Evolutionary conservation across 2,888 invertebrate genomes (phyloP).

Genomic region (Polietes domitor): DNA sequence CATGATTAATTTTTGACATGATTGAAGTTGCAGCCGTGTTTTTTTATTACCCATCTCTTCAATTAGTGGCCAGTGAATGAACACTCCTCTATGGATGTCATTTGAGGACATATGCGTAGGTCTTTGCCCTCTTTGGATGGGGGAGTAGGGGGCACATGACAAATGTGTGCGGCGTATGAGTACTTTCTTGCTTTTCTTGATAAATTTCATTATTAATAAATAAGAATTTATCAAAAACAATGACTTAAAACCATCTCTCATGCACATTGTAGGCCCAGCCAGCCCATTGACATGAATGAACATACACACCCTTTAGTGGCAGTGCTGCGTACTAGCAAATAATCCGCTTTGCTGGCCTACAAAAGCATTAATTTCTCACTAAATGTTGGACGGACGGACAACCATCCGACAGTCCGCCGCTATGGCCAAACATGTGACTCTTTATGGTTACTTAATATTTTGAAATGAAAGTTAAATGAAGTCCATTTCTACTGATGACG

Average conservation of each 20-base stretch:
- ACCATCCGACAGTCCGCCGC: no score
- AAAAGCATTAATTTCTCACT: constrained; percentile 58
- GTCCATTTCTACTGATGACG: constrained; percentile 64
- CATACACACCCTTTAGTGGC: constrained; percentile 38
- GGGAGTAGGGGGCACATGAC: neutral
- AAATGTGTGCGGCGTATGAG: neutral
- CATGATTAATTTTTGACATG: no score
- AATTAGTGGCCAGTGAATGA: no score
- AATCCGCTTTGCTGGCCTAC: constrained; percentile 57
- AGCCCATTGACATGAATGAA: neutral
- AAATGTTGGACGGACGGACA: no score
- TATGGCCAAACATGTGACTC: neutral
- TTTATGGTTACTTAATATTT: constrained; percentile 16
- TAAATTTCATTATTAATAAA: constrained; percentile 57
- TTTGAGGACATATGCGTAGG: neutral
- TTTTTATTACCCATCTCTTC: neutral
- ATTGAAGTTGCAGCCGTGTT: no score
- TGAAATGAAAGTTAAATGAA: constrained; percentile 58
- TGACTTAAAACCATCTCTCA: constrained; percentile 50
- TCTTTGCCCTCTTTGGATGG: neutral
- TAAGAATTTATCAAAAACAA: constrained; percentile 61
- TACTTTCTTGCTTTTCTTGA: neutral
- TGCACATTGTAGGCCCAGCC: neutral
- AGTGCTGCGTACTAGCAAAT: constrained; percentile 30
- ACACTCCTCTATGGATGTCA: neutral